Evolutionary conservation across 2,113 vertebrate species (phyloP), one percentile per base, ranked within the genome.

Genomic region (Chamaetylas fuelleborni): DNA sequence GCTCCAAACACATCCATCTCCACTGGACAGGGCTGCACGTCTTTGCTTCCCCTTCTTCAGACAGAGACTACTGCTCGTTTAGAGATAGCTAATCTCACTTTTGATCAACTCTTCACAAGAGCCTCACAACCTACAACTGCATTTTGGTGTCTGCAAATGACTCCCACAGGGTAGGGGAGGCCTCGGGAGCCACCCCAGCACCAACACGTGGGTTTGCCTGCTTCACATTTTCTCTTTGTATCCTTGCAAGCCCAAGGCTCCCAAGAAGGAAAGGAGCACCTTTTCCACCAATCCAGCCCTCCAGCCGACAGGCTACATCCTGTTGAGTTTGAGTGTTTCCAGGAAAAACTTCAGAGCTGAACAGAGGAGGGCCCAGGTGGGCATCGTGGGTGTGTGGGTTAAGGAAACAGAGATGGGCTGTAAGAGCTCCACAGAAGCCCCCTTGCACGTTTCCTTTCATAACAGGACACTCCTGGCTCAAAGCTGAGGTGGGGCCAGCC

Each of bases 141-240:
- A 47, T 76, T 70, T 73, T 54, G 28, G 12, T 45, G 47, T 22
- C 74, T 72, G 10, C 18, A 69, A 34, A 58, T 64, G 2, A 34
- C 34, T 69, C 29, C 48, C 42, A 22, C 0, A 0, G 47, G 36
- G 14, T 20, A 43, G 4, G 23, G 29, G n/a, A 81, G n/a, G 43
- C 31, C 34, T 62, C 1, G 0, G 48, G 53, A 81, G 38, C 61
- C 64, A 65, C 60, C n/a, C 78, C 47, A 73, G 58, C 73, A 56
- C 12, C 28, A 81, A 72, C 48, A 70, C 24, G 13, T 73, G 50
- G n/a, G 28, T 54, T 86, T 93, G 54, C 43, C 42, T 70, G 17
- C 38, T 84, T 81, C 73, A 65, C 8, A 38, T 60, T 23, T 38
- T 33, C 58, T 62, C 29, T 54, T 42, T 34, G 48, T 38, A 72